These are phyloP conservation scores for Bujurquina vittata DNA, from an alignment of 2,113 vertebrate genomes.

Conservation along the genomic window DNA sequence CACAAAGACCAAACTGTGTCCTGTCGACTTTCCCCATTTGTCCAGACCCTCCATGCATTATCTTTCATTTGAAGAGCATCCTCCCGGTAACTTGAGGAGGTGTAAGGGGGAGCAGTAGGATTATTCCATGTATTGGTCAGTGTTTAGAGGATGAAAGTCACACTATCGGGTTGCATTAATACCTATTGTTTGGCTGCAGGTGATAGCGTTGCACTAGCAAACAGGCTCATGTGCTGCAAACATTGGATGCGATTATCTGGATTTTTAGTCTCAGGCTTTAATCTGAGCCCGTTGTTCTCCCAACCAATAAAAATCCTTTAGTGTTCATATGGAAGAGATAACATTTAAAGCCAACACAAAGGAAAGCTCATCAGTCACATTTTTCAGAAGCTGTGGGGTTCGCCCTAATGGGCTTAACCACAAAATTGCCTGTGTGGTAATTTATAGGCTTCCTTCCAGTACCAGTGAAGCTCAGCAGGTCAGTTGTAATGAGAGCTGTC, in stretches of 20 bases:
- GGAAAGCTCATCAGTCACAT: slow-evolving; percentile 19
- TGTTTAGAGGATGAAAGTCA: slow-evolving; percentile 47
- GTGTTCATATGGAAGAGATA: background rate
- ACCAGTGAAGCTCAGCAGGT: too few species aligned
- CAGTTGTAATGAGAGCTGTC: background rate
- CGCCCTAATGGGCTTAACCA: slow-evolving; percentile 30
- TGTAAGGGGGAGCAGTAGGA: slow-evolving; percentile 21
- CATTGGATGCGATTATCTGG: slow-evolving; percentile 18
- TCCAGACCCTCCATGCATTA: background rate
- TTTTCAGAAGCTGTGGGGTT: slow-evolving; percentile 2
- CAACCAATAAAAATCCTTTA: background rate
- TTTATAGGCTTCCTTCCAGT: slow-evolving; percentile 1
- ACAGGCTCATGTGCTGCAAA: slow-evolving; percentile 45
- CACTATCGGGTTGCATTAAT: slow-evolving; percentile 49
- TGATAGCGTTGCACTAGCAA: slow-evolving; percentile 28
- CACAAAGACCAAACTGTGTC: background rate
- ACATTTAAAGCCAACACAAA: background rate
- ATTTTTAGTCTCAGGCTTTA: slow-evolving; percentile 14
- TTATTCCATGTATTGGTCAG: slow-evolving; percentile 40
- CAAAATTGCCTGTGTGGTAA: slow-evolving; percentile 8
- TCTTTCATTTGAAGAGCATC: slow-evolving; percentile 25
- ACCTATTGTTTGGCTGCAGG: slow-evolving; percentile 38
- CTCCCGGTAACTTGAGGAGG: slow-evolving; percentile 44
- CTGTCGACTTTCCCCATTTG: background rate
- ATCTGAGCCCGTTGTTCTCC: background rate